Evolutionary conservation across 2,797 vertebrate species (phyloP).

Genomic region (Pteropus rufus): DNA sequence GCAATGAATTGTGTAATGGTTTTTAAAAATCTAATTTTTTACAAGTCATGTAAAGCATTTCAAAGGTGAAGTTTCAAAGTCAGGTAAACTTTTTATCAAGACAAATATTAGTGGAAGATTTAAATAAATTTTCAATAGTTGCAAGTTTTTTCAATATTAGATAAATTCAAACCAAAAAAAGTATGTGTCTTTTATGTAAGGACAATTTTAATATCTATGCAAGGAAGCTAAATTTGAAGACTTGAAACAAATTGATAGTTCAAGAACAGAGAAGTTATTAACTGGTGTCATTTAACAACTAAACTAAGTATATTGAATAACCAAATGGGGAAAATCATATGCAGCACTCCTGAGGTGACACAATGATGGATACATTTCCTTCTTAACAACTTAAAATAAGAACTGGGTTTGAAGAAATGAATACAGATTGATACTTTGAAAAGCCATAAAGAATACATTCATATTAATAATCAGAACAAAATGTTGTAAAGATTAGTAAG

Average conservation of each 20-base stretch:
- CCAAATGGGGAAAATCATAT: not conserved
- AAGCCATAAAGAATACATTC: not conserved
- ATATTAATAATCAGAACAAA: not conserved
- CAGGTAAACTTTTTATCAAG: slow-evolving; percentile 52
- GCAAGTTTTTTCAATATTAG: not conserved
- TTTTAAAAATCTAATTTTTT: slow-evolving; percentile 57
- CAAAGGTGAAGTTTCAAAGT: slow-evolving; percentile 70
- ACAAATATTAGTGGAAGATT: not conserved
- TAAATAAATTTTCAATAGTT: not conserved
- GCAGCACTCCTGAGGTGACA: not conserved
- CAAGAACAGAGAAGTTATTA: not conserved
- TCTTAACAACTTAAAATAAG: not conserved
- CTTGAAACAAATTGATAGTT: not conserved
- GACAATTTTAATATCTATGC: not conserved
- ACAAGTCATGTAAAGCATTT: not conserved
- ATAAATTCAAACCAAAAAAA: not conserved
- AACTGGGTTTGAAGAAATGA: not conserved
- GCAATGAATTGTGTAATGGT: slow-evolving; percentile 70
- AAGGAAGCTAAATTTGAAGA: not conserved
- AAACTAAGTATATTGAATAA: not conserved
- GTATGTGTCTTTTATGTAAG: not conserved
- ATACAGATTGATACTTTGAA: not conserved
- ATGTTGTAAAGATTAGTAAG: not conserved
- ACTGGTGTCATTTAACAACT: not conserved
- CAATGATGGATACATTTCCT: not conserved